phyloP scores from a whole-genome alignment of 2,888 invertebrate genomes.

The Stenodema calcarata region DNA sequence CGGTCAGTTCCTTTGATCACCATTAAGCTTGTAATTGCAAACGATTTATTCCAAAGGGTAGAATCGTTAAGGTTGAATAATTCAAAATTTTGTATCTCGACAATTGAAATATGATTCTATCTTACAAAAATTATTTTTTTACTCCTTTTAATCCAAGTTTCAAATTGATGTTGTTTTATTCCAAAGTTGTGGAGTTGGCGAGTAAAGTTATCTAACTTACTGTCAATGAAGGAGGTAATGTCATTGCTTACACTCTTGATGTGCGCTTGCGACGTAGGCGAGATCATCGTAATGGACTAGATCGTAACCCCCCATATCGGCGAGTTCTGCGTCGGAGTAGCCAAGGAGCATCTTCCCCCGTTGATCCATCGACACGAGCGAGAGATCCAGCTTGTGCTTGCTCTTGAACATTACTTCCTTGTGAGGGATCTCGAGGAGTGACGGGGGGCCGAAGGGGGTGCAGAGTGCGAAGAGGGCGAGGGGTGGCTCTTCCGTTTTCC shows the following conservation, averaged over 20 bases:
- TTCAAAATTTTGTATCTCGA: no score
- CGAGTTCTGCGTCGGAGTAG: constrained; percentile 89
- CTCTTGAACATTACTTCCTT: constrained; percentile 99
- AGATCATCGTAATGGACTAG: constrained; percentile 97
- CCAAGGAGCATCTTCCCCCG: constrained; percentile 95
- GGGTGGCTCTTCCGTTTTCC: constrained; percentile 92
- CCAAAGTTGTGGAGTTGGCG: no score
- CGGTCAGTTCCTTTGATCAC: no score
- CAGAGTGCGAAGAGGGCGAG: constrained; percentile 96
- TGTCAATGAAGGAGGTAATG: no score
- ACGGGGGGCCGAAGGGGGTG: constrained; percentile 98
- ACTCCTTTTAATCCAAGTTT: no score
- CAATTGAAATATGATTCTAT: no score
- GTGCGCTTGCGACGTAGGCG: constrained; percentile 96
- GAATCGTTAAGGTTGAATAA: no score
- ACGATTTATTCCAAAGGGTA: no score
- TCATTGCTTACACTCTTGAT: constrained; percentile 97
- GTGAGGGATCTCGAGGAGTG: constrained; percentile 93
- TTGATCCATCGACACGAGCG: constrained; percentile 96
- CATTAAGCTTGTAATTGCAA: no score
- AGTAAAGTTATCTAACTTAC: no score
- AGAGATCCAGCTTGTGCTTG: constrained; percentile 97
- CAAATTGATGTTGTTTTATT: no score
- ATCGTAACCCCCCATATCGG: constrained; percentile 95
- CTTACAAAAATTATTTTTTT: no score